Conservation (phyloP, 1,140 invertebrate genomes). For the Panagrolaimus sp. region DNA sequence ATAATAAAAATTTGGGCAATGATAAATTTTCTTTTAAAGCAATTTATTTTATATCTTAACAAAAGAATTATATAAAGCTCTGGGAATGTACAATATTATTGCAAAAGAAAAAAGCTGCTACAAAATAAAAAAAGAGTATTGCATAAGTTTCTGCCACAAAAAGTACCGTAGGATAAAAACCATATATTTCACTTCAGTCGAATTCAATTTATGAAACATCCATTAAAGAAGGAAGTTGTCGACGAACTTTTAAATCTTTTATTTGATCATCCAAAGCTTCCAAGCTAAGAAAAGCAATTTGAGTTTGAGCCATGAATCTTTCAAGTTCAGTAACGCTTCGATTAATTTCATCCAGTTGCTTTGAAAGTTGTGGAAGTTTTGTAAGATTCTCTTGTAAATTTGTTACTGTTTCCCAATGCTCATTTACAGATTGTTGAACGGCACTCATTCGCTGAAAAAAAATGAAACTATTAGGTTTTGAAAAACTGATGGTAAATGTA, state of each 20-base stretch:
- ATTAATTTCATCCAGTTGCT: conserved; percentile 25
- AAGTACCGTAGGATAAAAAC: too few relatives aligned
- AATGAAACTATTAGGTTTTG: too few relatives aligned
- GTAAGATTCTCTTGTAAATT: conserved; percentile 17
- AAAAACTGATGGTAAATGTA: too few relatives aligned
- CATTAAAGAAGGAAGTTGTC: conserved; percentile 1
- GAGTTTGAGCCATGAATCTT: conserved; percentile 21
- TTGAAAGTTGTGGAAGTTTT: background rate
- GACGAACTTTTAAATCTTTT: background rate
- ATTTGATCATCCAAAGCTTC: conserved; percentile 17
- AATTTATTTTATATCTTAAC: too few relatives aligned
- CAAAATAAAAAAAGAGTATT: too few relatives aligned
- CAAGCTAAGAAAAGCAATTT: conserved; percentile 20
- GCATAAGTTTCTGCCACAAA: too few relatives aligned
- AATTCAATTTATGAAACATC: conserved; percentile 8
- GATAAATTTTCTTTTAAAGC: too few relatives aligned
- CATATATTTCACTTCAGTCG: too few relatives aligned
- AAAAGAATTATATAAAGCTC: too few relatives aligned
- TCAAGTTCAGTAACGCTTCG: conserved; percentile 21
- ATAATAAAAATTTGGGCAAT: too few relatives aligned
- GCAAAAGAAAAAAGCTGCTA: too few relatives aligned
- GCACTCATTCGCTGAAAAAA: conserved; percentile 24
- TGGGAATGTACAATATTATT: too few relatives aligned
- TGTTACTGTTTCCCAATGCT: conserved; percentile 20
- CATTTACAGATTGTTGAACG: conserved; percentile 33